phyloP scores from a whole-genome alignment of 2,113 vertebrate species.

The Chinchilla lanigera region DNA sequence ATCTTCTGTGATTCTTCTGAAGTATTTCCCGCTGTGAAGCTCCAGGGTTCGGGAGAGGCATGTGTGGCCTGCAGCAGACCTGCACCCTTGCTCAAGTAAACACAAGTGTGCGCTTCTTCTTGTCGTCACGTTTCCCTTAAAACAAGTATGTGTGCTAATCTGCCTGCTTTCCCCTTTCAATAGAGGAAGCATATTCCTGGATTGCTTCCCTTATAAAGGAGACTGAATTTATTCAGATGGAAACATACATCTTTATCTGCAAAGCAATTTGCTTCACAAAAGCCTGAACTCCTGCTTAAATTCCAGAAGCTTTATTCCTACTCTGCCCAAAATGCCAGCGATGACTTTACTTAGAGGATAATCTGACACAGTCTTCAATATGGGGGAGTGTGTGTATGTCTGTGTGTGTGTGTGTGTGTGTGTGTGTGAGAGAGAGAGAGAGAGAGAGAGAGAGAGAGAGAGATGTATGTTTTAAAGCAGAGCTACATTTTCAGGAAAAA shows the following conservation, averaged over 20 bases:
- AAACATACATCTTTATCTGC: neutral
- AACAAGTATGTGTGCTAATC: neutral
- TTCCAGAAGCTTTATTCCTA: neutral
- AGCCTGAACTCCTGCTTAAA: neutral
- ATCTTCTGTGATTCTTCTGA: neutral
- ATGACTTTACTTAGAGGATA: neutral
- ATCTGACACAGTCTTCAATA: neutral
- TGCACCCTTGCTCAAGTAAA: neutral
- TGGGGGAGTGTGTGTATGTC: neutral
- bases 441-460: no score
- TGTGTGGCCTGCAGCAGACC: fast-evolving
- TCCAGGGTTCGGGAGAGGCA: neutral
- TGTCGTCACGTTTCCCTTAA: neutral
- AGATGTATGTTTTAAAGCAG: neutral
- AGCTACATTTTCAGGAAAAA: neutral
- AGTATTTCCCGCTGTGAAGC: neutral
- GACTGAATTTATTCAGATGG: neutral
- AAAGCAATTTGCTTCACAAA: neutral
- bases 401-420: neutral
- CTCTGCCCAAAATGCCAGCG: neutral
- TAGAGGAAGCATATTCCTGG: neutral
- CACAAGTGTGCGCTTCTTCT: neutral
- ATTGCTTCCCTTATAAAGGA: neutral
- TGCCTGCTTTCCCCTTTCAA: neutral
- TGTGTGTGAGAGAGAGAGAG: neutral